Base-by-base conservation (phyloP, 2,888 invertebrate genomes). In the Odontothrips loti region DNA sequence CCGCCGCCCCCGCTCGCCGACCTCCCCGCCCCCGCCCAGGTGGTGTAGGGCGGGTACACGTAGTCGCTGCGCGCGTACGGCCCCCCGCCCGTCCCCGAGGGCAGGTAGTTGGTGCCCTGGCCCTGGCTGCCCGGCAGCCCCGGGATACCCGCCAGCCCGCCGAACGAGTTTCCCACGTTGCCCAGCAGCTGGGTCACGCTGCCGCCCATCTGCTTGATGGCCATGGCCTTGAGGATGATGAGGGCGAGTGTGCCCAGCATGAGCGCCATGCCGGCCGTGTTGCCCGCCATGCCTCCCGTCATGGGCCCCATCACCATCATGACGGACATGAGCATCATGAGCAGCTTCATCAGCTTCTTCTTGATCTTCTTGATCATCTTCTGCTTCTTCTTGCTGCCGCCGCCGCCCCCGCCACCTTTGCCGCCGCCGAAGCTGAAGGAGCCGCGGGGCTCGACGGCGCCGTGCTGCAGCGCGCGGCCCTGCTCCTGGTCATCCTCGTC, bases 161-260 rank as follows among this genome's bases (percentile, higher is more conserved):
- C 68, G 68, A 75, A 75, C 23, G 68, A 75, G 68, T 23, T 75
- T 23, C 68, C 68, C 23, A 75, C 27, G 68, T 75, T 75, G 23
- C 68, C 68, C 27, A 75, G 23, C 68, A 75, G 27, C 68, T 75
- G 68, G 11, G 23, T 27, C 11, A 75, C 68, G 68, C 68, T 75
- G 68, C 68, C 68, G 75, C 79, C 23, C 48, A 82, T 48, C 79
- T 79, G 79, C 75, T 75, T 79, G 27, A 82, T 80, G 79, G 82
- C n/a, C 82, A 82, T 80, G 68, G 80, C 80, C 68, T 81, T 81
- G 34, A 81, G 80, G 79, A 82, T 68, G 27, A 80, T 80, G 9
- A 82, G 80, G 0, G 81, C 80, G 68, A 82, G 80, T 68, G 80
- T 81, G 20, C 82, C 82, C n/a, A 81, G 80, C 51, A 82, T 68